Percentiles rank a stretch among this genome's conserved stretches.
Evolutionary conservation across 2,797 vertebrate species (phyloP).

Genomic region (Eulemur coronatus): DNA sequence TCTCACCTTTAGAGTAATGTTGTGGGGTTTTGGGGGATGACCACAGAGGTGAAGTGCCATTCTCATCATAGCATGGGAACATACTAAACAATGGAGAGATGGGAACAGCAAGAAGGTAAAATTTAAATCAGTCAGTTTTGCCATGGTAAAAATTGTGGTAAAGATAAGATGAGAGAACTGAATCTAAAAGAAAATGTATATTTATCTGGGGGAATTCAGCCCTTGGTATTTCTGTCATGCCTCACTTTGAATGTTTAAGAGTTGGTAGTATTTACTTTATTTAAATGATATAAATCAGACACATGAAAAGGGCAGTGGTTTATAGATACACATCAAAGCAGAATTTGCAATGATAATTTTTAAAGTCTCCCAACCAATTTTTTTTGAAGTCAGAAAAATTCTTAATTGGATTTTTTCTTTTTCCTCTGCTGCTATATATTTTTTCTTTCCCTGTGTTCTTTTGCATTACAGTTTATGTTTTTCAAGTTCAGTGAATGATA

Average conservation of each 20-base stretch:
- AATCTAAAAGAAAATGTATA: neutral
- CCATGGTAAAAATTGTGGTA: neutral
- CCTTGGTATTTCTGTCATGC: neutral
- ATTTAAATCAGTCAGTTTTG: neutral
- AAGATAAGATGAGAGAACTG: neutral
- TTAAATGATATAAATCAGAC: conserved; percentile 5
- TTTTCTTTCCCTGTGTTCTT: conserved; percentile 7
- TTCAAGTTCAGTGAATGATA: conserved; percentile 55
- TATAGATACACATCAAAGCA: neutral
- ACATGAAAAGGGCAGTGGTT: neutral
- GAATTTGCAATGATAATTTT: neutral
- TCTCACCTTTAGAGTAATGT: neutral
- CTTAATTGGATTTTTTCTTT: conserved; percentile 14
- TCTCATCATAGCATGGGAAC: neutral
- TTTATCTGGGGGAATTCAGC: neutral
- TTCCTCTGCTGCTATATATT: neutral
- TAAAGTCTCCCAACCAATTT: neutral
- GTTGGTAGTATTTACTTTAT: neutral
- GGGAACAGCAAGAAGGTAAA: neutral
- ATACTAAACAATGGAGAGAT: neutral
- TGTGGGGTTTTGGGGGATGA: neutral
- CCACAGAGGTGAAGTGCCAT: neutral
- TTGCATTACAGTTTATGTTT: conserved; percentile 33
- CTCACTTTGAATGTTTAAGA: neutral
- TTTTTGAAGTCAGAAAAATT: conserved; percentile 44